Conservation (phyloP, 2,113 vertebrate genomes). For the Python bivittatus region DNA sequence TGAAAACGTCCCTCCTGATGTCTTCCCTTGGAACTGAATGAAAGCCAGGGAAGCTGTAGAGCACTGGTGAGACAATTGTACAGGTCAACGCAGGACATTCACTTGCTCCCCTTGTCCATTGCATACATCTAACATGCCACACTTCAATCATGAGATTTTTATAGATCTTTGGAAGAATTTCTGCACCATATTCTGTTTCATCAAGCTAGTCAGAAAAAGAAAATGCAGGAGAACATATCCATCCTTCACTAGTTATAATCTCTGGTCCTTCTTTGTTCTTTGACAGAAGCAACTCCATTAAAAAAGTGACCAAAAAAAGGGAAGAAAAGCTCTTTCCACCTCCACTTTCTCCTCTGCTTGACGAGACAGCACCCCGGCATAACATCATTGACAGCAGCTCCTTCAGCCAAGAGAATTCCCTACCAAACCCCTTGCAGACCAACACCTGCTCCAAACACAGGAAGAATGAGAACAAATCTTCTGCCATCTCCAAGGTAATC, state of each 20-base stretch:
- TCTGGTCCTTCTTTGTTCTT: conserved; percentile 28
- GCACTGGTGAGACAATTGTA: too few relatives aligned
- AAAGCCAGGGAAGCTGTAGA: too few relatives aligned
- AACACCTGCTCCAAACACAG: conserved; percentile 80
- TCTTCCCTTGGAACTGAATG: too few relatives aligned
- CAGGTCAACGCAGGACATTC: too few relatives aligned
- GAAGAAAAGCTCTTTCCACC: conserved; percentile 92
- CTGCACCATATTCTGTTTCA: too few relatives aligned
- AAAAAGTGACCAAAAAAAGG: conserved; percentile 84
- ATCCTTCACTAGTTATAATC: not conserved
- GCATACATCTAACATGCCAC: too few relatives aligned
- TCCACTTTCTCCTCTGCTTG: conserved; percentile 86
- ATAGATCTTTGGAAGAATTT: too few relatives aligned
- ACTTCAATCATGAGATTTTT: too few relatives aligned
- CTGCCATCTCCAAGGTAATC: conserved; percentile 79
- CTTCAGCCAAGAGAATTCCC: conserved; percentile 78
- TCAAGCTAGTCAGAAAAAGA: too few relatives aligned
- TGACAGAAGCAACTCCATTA: conserved; percentile 72
- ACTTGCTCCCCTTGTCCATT: too few relatives aligned
- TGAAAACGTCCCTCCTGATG: too few relatives aligned
- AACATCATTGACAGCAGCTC: conserved; percentile 72
- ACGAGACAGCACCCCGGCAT: conserved; percentile 80
- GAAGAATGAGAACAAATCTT: conserved; percentile 84
- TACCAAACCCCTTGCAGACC: conserved; percentile 51
- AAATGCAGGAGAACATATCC: too few relatives aligned